These are phyloP conservation scores for Romanomermis culicivorax DNA, from an alignment of 2,888 invertebrate species.

Conservation along the genomic window DNA sequence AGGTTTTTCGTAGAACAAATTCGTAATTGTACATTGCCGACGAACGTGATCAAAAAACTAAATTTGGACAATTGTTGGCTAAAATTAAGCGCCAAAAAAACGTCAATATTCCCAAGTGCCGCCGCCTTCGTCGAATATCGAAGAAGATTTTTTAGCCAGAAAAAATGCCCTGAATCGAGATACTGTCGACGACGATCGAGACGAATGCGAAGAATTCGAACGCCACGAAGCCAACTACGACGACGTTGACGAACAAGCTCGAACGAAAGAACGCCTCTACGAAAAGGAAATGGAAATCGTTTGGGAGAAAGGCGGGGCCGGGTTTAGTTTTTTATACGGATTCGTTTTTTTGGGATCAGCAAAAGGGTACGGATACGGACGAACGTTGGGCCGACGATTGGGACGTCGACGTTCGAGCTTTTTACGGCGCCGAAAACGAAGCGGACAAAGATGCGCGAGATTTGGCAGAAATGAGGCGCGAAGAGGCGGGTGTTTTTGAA, in stretches of 20 bases:
- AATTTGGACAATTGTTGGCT: too few species aligned
- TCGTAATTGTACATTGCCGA: constrained; percentile 14
- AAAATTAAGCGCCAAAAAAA: not conserved
- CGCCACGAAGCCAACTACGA: constrained; percentile 2
- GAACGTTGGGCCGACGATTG: constrained; percentile 38
- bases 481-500: constrained; percentile 12
- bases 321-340: constrained; percentile 40
- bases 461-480: constrained; percentile 31
- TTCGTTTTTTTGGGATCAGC: constrained; percentile 36
- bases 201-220: not conserved
- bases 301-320: constrained; percentile 41
- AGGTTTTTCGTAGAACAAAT: constrained; percentile 34
- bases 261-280: constrained; percentile 34
- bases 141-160: not conserved
- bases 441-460: constrained; percentile 36
- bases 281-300: constrained; percentile 30
- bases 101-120: not conserved
- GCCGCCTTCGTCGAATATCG: not conserved
- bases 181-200: not conserved
- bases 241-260: constrained; percentile 26
- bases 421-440: constrained; percentile 30
- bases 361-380: constrained; percentile 31
- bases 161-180: not conserved
- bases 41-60: not conserved
- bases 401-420: constrained; percentile 37